Base-by-base conservation (phyloP, 1,140 invertebrate genomes). In the Neuroterus valhalla region DNA sequence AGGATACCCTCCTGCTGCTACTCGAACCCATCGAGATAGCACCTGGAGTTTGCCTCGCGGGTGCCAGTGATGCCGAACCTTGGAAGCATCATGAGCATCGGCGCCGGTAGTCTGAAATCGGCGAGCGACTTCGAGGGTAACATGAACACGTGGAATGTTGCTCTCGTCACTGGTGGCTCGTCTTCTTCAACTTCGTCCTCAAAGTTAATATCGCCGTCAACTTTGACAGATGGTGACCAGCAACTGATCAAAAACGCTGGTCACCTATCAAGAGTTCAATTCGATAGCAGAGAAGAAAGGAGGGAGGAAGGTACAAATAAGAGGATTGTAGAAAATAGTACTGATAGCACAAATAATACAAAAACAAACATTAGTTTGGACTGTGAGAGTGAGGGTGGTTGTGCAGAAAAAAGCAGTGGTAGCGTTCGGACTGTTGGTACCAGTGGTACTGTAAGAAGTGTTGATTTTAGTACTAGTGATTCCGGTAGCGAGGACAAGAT, bases 1-100 rank as follows among this genome's bases (percentile, higher is more conserved):
- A 79, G 76, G 38, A 80, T 78, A 66, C 44, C 21, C 42, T 68
- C n/a, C 19, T 71, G 44, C 66, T 78, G 78, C 71, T 75, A 48
- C 8, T 80, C 75, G 52, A 71, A 75, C n/a, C 38, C 77, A 72
- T 70, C 75, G 74, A 88, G 86, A 86, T 85, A 88, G 85, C 86
- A 88, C 83, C 82, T 79, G 81, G 84, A 83, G 77, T 69, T 71
- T 67, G 73, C 79, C 42, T 85, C 79, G 82, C 82, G 82, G 86
- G 86, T 88, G 85, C 85, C 79, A 87, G 82, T 86, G 85, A 89
- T 89, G 87, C 85, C 86, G 81, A 83, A 79, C 78, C 80, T 81
- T 71, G 75, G 81, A 75, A 79, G 76, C 81, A 87, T 78, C 76
- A 88, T 87, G 87, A 88, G 73, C 82, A 85, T 82, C 81, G 84